Conservation (phyloP, 2,888 invertebrate genomes). For the Sepiola atlantica region DNA sequence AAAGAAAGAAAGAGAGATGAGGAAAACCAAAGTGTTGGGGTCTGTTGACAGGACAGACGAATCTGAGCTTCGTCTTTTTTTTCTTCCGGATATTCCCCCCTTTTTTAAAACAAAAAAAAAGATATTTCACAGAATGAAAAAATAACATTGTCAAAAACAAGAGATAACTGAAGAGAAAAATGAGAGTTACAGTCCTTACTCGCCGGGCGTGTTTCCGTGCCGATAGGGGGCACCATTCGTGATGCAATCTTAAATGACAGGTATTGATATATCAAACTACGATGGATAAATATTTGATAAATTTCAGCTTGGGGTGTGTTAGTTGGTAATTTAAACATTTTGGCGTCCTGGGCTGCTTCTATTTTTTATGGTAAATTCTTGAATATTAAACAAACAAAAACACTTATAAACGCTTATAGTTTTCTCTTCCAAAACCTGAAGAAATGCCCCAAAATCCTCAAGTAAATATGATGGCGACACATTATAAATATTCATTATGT, state of each 20-base stretch:
- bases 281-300: not conserved
- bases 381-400: too few species aligned
- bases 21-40: too few species aligned
- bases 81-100: too few species aligned
- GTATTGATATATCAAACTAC: not conserved
- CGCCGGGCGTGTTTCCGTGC: not conserved
- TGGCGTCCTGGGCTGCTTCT: not conserved
- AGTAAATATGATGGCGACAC: not conserved
- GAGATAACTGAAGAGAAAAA: not conserved
- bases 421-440: not conserved
- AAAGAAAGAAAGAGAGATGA: not conserved
- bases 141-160: too few species aligned
- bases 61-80: too few species aligned
- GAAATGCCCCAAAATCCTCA: not conserved
- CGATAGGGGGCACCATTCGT: not conserved
- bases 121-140: too few species aligned
- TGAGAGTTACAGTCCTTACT: not conserved
- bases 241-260: not conserved
- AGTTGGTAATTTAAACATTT: not conserved
- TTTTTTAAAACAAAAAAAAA: too few species aligned
- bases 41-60: too few species aligned
- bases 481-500: not conserved
- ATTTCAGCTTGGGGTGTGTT: conserved; percentile 15
- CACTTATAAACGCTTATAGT: not conserved
- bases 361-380: not conserved